A percentile compares a stretch with the other conserved stretches of the same genome.
phyloP scores from a whole-genome alignment of 2,113 vertebrate genomes.

The Baryphthengus martii region DNA sequence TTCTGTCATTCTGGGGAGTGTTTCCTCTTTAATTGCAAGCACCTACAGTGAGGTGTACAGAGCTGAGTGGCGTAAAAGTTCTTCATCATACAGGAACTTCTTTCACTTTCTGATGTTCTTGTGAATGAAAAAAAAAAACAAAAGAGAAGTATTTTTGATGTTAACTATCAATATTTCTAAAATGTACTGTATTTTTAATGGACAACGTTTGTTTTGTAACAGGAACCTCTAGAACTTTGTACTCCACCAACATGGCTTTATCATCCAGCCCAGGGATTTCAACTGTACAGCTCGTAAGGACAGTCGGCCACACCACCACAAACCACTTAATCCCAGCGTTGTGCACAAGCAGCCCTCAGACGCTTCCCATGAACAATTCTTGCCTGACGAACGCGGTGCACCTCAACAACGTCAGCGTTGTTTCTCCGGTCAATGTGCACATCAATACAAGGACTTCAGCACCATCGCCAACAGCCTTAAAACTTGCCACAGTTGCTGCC shows the following conservation, averaged over 20 bases:
- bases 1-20: background rate
- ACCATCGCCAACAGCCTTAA: conserved; percentile 91
- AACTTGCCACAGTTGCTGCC: conserved; percentile 89
- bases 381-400: conserved; percentile 82
- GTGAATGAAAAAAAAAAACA: background rate
- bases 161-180: background rate
- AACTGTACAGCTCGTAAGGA: conserved; percentile 82
- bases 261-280: conserved; percentile 83
- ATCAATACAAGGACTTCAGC: conserved; percentile 86
- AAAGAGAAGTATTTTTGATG: background rate
- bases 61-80: background rate
- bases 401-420: conserved; percentile 86
- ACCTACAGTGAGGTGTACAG: background rate
- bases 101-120: background rate
- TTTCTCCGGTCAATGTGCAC: conserved; percentile 88
- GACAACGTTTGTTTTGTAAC: background rate
- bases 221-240: conserved; percentile 85
- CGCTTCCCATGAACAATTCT: conserved; percentile 85
- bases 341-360: conserved; percentile 83
- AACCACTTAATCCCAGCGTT: conserved; percentile 84
- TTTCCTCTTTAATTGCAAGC: background rate
- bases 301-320: conserved; percentile 82
- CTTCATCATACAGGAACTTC: background rate
- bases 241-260: conserved; percentile 84
- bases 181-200: background rate